Evolutionary conservation across 2,888 invertebrate species (phyloP).

Genomic region (Homarus gammarus): DNA sequence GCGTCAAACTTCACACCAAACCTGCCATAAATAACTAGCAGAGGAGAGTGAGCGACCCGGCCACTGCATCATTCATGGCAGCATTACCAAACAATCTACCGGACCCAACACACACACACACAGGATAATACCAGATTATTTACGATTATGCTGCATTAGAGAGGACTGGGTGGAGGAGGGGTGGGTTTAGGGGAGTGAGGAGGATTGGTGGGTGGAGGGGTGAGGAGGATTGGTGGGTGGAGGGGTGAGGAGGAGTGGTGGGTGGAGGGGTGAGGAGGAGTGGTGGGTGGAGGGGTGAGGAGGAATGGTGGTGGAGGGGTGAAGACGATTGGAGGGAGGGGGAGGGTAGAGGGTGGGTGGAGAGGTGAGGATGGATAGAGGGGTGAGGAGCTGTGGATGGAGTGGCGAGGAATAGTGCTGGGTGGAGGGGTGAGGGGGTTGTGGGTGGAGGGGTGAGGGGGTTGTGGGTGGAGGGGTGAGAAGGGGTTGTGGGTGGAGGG

Average conservation of each 20-base stretch:
- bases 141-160: slow-evolving; percentile 42
- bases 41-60: no score
- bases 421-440: slow-evolving; percentile 28
- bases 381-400: background rate
- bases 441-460: slow-evolving; percentile 41
- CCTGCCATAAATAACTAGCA: no score
- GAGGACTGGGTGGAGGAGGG: background rate
- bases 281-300: no score
- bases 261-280: background rate
- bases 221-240: background rate
- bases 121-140: slow-evolving; percentile 34
- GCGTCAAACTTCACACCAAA: no score
- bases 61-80: slow-evolving; percentile 43
- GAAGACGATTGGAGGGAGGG: background rate
- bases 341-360: background rate
- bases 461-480: slow-evolving; percentile 23
- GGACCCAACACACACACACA: slow-evolving; percentile 30
- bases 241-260: background rate
- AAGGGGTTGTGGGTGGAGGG: slow-evolving; percentile 39
- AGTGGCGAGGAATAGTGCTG: background rate
- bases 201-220: background rate
- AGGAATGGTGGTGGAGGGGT: background rate
- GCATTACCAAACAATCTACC: slow-evolving; percentile 58
- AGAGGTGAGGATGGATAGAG: background rate
- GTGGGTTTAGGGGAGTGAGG: background rate